A percentile compares a stretch with the other conserved stretches of the same genome.
Evolutionary conservation across 2,888 invertebrate genomes (phyloP).

Genomic region (Mythimna impura): DNA sequence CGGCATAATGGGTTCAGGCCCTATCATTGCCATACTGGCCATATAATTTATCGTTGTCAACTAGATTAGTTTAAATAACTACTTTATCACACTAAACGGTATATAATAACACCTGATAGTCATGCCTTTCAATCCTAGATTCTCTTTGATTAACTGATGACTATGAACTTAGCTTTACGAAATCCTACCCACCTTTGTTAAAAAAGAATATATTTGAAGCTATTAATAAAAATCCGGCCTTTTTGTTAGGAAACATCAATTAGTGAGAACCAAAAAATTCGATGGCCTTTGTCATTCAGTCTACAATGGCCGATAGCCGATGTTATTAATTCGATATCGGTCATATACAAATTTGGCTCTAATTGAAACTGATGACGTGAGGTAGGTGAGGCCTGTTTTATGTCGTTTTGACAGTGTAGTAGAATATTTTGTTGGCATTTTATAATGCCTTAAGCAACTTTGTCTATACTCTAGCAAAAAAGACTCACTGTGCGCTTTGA

Average conservation of each 20-base stretch:
- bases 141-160: background rate
- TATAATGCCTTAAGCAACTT: background rate
- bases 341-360: conserved; percentile 32
- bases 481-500: background rate
- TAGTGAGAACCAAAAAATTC: conserved; percentile 38
- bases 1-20: no score
- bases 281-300: conserved; percentile 34
- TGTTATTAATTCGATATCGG: conserved; percentile 43
- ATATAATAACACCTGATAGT: background rate
- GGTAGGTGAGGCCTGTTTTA: background rate
- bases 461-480: background rate
- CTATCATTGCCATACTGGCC: background rate
- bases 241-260: conserved; percentile 47
- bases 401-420: background rate
- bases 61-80: background rate
- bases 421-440: background rate
- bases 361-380: conserved; percentile 25
- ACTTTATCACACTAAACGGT: background rate
- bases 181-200: conserved; percentile 1
- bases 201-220: conserved; percentile 15
- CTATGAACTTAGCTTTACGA: background rate
- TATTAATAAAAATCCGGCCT: conserved; percentile 38
- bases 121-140: background rate
- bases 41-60: background rate
- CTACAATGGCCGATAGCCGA: conserved; percentile 35